Evolutionary conservation across 2,888 invertebrate genomes (phyloP).

Genomic region (Odontocerum albicorne): DNA sequence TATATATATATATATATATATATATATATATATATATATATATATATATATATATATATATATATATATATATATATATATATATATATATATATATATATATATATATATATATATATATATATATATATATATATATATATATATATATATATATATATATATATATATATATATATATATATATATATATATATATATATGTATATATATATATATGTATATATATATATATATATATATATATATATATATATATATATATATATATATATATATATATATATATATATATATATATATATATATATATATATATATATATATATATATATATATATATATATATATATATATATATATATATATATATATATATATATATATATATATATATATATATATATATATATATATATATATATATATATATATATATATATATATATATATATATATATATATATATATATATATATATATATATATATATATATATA

Average conservation of each 20-base stretch:
- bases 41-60: constrained; percentile 5
- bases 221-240: background rate
- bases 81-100: constrained; percentile 6
- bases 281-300: background rate
- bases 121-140: constrained; percentile 7
- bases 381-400: too few relatives aligned
- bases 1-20: constrained; percentile 7
- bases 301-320: background rate
- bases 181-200: background rate
- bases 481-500: too few relatives aligned
- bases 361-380: too few relatives aligned
- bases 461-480: too few relatives aligned
- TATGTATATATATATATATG: constrained; percentile 1
- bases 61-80: constrained; percentile 6
- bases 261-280: background rate
- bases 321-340: too few relatives aligned
- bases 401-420: too few relatives aligned
- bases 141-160: constrained; percentile 5
- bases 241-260: background rate
- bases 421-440: too few relatives aligned
- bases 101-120: constrained; percentile 6
- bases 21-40: constrained; percentile 7
- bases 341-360: too few relatives aligned
- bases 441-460: too few relatives aligned
- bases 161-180: constrained; percentile 5